These are phyloP conservation scores for Polydesmus complanatus DNA, from an alignment of 2,888 invertebrate species.

Conservation along the genomic window DNA sequence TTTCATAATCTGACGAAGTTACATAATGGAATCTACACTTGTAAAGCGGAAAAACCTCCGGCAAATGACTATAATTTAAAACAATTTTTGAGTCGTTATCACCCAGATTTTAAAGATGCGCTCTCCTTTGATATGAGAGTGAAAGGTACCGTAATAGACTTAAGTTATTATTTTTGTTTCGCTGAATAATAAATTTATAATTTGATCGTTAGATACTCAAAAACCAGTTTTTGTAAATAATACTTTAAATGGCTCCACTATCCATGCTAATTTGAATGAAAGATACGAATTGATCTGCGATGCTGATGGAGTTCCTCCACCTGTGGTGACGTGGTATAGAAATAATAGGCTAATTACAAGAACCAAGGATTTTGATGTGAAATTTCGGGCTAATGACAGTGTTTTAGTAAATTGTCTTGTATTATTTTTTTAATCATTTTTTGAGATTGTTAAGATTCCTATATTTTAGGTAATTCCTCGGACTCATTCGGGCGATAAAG, in stretches of 20 bases:
- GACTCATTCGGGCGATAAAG: constrained; percentile 18
- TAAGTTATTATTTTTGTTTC: not conserved
- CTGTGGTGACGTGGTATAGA: constrained; percentile 24
- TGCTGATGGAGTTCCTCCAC: constrained; percentile 27
- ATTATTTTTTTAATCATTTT: not conserved
- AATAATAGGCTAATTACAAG: constrained; percentile 14
- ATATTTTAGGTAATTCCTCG: constrained; percentile 14
- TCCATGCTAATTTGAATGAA: constrained; percentile 18
- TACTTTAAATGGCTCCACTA: constrained; percentile 19
- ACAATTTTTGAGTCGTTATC: not conserved
- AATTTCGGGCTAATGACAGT: constrained; percentile 1
- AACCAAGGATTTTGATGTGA: constrained; percentile 14
- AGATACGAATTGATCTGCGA: constrained; percentile 23
- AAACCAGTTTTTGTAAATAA: constrained; percentile 18
- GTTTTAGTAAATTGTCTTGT: constrained; percentile 10
- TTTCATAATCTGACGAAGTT: not conserved
- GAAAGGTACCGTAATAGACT: not conserved
- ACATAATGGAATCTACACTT: constrained; percentile 3
- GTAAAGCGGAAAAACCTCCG: not conserved
- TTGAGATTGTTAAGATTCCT: not conserved
- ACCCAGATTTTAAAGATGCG: not conserved
- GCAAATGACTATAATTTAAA: not conserved
- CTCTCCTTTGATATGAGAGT: not conserved
- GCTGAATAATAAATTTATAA: no score
- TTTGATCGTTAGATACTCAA: constrained; percentile 17